Conservation (phyloP, 2,888 invertebrate genomes). For the Phymatocera aterrima region DNA sequence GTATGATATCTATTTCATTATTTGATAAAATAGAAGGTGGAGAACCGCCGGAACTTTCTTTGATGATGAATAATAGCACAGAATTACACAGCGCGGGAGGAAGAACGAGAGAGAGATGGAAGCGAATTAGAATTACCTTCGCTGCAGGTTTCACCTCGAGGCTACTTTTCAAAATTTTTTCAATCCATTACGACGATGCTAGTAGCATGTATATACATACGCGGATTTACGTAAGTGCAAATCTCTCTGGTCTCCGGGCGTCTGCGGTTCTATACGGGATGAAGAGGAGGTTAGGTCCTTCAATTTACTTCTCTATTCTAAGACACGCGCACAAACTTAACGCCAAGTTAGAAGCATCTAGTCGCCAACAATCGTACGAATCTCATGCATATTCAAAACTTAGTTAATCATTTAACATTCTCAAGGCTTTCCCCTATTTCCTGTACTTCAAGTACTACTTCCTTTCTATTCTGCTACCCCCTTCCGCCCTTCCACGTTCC, state of each 20-base stretch:
- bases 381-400: slow-evolving; percentile 48
- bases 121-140: no score
- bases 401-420: slow-evolving; percentile 47
- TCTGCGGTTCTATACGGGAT: not conserved
- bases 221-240: not conserved
- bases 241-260: not conserved
- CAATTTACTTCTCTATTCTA: slow-evolving; percentile 43
- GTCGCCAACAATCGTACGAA: slow-evolving; percentile 45
- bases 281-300: slow-evolving; percentile 21
- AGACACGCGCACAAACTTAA: slow-evolving; percentile 47
- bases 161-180: no score
- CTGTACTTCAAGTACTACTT: not conserved
- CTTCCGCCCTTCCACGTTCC: not conserved
- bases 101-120: no score
- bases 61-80: no score
- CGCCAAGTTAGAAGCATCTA: slow-evolving; percentile 34
- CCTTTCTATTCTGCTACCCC: no score
- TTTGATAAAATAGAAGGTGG: not conserved
- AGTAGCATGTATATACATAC: not conserved
- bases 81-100: no score
- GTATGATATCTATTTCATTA: not conserved
- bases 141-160: no score
- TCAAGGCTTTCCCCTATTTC: slow-evolving; percentile 14
- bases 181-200: not conserved
- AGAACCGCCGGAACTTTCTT: no score